These are phyloP conservation scores for Pollenia labialis DNA, from an alignment of 2,888 invertebrate species.

Conservation along the genomic window DNA sequence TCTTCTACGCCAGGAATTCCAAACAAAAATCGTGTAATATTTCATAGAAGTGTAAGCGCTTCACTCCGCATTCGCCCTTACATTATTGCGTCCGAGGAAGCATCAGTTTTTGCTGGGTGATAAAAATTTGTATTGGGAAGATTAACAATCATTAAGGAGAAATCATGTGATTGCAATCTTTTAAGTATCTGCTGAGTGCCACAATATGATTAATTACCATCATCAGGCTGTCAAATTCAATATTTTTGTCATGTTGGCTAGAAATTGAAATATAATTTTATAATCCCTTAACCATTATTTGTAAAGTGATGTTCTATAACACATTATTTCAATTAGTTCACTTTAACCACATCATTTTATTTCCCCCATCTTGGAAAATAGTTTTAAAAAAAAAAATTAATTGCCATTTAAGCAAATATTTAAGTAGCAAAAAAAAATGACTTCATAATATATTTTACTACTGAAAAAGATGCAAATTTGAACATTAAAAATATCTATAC, in stretches of 20 bases:
- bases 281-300: not conserved
- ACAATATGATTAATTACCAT: constrained; percentile 15
- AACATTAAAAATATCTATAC: constrained; percentile 26
- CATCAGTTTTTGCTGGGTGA: too few species aligned
- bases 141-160: too few species aligned
- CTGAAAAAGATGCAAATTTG: constrained; percentile 23
- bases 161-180: too few species aligned
- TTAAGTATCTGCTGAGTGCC: not conserved
- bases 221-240: not conserved
- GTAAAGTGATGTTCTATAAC: not conserved
- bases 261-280: constrained; percentile 9
- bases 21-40: too few species aligned
- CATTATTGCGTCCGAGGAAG: too few species aligned
- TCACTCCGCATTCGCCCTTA: too few species aligned
- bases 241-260: not conserved
- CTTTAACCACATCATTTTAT: not conserved
- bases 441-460: not conserved
- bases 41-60: too few species aligned
- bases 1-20: too few species aligned
- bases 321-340: not conserved
- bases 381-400: not conserved
- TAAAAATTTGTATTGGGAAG: too few species aligned
- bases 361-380: not conserved
- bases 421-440: not conserved
- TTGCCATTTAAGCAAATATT: not conserved